Evolutionary conservation across 2,888 invertebrate genomes (phyloP), one percentile per base, ranked within the genome.

Genomic region (Koerneria pararmatus): DNA sequence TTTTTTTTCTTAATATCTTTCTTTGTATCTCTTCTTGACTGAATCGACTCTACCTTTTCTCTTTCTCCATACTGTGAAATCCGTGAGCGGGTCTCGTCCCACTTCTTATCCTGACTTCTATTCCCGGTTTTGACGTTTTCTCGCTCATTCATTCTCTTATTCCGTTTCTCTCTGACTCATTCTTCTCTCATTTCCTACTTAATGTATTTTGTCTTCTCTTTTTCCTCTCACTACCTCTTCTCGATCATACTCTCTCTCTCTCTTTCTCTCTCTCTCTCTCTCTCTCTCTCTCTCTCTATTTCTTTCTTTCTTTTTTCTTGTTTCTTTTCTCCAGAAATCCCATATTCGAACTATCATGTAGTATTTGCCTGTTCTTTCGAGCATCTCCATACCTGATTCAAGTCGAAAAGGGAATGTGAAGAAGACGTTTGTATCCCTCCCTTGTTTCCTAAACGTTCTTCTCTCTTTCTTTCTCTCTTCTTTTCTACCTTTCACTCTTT

Each of bases 81-180:
- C 31, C 0, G 72, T 62, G 41, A 51, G 59, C 32, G 72, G 34
- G 32, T 74, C 71, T 0, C 58, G 53, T 29, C 73, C 74, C 2
- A 29, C 60, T 60, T 48, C 48, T 35, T 37, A 15, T 34, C 35
- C n/a, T 37, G 15, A 19, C n/a, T 22, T 54, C 41, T 63, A 22
- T 61, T 46, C 54, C 37, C 54, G 2, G 19, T 27, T 19, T 19
- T 53, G 29, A n/a, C 41, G 31, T 41, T 15, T 31, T 63, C 53
- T 54, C 37, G 34, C 35, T 54, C 37, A 27, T 53, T 11, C 41
- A 29, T 41, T 48, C 34, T 22, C 32, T 24, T 29, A 22, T 54
- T 31, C 51, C 32, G 37, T 19, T 31, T 29, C 61, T 5, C 29
- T 32, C 27, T 5, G 34, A 22, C 61, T 29, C 8, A 15, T 51